Evolutionary conservation across 2,797 vertebrate species (phyloP).

Genomic region (Mallotus villosus): DNA sequence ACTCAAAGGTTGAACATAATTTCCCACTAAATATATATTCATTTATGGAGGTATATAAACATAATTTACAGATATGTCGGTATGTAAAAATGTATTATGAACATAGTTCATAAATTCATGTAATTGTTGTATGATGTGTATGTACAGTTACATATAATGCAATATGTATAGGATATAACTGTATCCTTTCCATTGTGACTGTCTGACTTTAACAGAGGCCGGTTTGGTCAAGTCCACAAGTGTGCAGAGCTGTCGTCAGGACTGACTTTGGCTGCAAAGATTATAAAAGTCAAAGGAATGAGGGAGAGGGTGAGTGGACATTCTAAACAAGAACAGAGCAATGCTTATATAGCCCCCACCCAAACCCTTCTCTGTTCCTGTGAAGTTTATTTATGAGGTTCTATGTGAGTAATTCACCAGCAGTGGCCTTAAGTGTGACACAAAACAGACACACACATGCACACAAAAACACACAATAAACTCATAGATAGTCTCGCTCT

Average conservation of each 20-base stretch:
- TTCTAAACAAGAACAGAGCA: neutral
- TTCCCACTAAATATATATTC: neutral
- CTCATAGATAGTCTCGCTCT: too few relatives aligned
- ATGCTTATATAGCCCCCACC: conserved; percentile 10
- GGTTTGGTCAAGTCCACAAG: conserved; percentile 88
- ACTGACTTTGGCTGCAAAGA: conserved; percentile 84
- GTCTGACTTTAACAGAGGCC: conserved; percentile 69
- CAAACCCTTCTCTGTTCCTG: conserved; percentile 25
- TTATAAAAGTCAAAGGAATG: conserved; percentile 83
- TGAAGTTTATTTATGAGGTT: conserved; percentile 16
- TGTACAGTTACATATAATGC: neutral
- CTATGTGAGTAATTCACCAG: neutral
- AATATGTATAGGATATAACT: neutral
- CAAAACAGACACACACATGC: neutral
- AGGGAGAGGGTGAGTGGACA: conserved; percentile 80
- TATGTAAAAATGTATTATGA: too few relatives aligned
- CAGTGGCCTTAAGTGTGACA: neutral
- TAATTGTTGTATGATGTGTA: neutral
- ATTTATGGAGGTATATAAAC: neutral
- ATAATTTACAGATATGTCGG: too few relatives aligned
- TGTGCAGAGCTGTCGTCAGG: conserved; percentile 81
- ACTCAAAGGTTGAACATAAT: neutral
- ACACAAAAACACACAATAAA: neutral
- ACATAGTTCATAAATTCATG: too few relatives aligned
- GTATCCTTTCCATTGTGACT: neutral